These are phyloP conservation scores for Tyto alba DNA, from an alignment of 2,113 vertebrate species.

Conservation along the genomic window DNA sequence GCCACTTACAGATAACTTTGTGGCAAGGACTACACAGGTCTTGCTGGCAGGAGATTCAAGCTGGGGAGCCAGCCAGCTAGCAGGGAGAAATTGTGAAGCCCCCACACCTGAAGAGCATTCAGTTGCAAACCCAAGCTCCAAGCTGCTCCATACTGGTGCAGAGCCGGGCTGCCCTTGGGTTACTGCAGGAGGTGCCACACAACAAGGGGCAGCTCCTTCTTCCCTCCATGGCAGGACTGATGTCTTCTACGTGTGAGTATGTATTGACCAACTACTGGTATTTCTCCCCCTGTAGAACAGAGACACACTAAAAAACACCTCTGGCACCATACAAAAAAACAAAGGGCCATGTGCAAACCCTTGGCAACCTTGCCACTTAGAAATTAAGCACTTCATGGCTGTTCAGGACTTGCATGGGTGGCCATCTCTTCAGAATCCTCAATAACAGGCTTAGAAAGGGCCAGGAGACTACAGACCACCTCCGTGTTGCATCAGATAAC, in stretches of 20 bases:
- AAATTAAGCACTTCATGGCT: background rate
- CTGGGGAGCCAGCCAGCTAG: background rate
- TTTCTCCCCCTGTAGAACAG: background rate
- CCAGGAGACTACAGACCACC: background rate
- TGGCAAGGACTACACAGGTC: background rate
- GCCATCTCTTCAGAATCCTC: background rate
- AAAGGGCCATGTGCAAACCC: background rate
- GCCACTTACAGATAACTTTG: background rate
- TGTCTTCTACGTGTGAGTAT: background rate
- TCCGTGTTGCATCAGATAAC: background rate
- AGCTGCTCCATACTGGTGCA: rapidly evolving
- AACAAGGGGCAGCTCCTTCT: background rate
- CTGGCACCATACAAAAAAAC: background rate
- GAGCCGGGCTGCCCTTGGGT: rapidly evolving
- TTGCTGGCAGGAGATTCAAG: background rate
- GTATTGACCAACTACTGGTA: background rate
- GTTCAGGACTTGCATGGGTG: rapidly evolving
- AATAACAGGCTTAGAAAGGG: background rate
- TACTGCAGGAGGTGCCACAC: too few species aligned
- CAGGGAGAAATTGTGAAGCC: background rate
- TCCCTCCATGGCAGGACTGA: background rate
- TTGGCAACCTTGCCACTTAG: background rate
- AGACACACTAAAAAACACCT: background rate
- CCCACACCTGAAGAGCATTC: background rate
- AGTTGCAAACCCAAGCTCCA: background rate